Evolutionary conservation across 1,140 invertebrate species (phyloP).

Genomic region (Bathynomus jamesi): DNA sequence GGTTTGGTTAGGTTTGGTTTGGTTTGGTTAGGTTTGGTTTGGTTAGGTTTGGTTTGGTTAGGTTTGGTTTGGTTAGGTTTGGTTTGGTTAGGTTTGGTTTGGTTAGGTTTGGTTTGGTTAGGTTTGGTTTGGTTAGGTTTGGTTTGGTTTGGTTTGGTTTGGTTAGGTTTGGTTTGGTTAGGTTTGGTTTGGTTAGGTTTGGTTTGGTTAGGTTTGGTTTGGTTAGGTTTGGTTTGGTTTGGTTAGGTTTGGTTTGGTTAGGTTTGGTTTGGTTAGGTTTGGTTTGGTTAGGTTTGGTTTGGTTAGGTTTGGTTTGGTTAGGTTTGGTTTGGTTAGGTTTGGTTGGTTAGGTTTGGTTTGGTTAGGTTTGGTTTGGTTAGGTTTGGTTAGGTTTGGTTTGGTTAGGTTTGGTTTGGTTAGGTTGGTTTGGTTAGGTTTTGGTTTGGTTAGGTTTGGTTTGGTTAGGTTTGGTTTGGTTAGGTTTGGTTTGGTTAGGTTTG

Average conservation of each 20-base stretch:
- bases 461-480: background rate
- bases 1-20: constrained; percentile 1
- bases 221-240: constrained; percentile 15
- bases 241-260: constrained; percentile 14
- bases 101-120: constrained; percentile 11
- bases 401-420: background rate
- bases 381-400: background rate
- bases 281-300: background rate
- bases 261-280: background rate
- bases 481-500: background rate
- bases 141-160: constrained; percentile 6
- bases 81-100: constrained; percentile 5
- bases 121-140: constrained; percentile 12
- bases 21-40: background rate
- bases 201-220: constrained; percentile 7
- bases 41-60: constrained; percentile 5
- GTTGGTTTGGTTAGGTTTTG: too few relatives aligned
- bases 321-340: too few relatives aligned
- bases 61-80: constrained; percentile 5
- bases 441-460: background rate
- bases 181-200: constrained; percentile 6
- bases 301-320: background rate
- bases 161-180: constrained; percentile 7
- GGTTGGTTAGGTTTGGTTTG: too few relatives aligned
- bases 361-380: background rate